Conservation (phyloP, 1,140 invertebrate genomes). For the Pinna nobilis region DNA sequence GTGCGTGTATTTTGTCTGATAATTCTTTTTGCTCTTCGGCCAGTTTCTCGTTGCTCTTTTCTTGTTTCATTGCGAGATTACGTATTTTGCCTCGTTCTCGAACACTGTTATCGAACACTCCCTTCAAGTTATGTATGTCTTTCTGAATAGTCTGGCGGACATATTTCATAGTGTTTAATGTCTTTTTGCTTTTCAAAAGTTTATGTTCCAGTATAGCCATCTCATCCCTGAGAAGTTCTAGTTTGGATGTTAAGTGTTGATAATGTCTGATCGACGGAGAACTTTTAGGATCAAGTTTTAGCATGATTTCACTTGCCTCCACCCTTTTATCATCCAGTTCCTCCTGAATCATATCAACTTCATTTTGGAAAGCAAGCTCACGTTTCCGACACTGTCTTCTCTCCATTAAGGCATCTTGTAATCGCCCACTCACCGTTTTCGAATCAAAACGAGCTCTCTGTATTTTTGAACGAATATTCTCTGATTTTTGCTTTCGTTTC, state of each 20-base stretch:
- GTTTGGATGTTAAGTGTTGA: slow-evolving; percentile 1
- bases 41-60: slow-evolving; percentile 28
- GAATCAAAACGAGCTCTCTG: slow-evolving; percentile 33
- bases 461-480: slow-evolving; percentile 32
- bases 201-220: slow-evolving; percentile 16
- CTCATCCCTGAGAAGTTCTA: neutral
- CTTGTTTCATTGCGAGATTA: slow-evolving; percentile 22
- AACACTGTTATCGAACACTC: slow-evolving; percentile 37
- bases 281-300: slow-evolving; percentile 1
- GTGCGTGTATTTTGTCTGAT: slow-evolving; percentile 40
- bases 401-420: slow-evolving; percentile 31
- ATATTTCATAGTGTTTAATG: slow-evolving; percentile 25
- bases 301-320: slow-evolving; percentile 4
- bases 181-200: slow-evolving; percentile 25
- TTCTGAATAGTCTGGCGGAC: slow-evolving; percentile 40
- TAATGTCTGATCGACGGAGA: neutral
- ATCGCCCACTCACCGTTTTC: slow-evolving; percentile 31
- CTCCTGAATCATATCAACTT: slow-evolving; percentile 20
- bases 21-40: slow-evolving; percentile 36
- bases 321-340: slow-evolving; percentile 26
- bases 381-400: slow-evolving; percentile 38
- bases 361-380: slow-evolving; percentile 20
- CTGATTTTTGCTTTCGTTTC: slow-evolving; percentile 12
- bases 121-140: slow-evolving; percentile 47
- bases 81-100: slow-evolving; percentile 24